Conservation (phyloP, 1,140 invertebrate species). For the Camponotus pennsylvanicus region DNA sequence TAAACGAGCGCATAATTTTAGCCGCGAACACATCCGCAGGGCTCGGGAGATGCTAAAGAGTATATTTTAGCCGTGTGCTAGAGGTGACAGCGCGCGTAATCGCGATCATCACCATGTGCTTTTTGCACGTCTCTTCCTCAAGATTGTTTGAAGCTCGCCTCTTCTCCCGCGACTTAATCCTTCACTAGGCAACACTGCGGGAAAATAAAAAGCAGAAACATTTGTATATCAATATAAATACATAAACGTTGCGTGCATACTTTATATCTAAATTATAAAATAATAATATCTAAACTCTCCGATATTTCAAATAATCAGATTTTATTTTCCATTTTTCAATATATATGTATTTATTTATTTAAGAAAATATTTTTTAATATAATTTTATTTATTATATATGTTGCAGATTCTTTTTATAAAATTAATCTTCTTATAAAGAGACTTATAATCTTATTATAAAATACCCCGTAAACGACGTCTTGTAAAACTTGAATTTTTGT, state of each 20-base stretch:
- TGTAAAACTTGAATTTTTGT: too few relatives aligned
- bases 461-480: too few relatives aligned
- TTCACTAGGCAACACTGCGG: neutral
- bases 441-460: too few relatives aligned
- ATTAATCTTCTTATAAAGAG: too few relatives aligned
- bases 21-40: constrained; percentile 73
- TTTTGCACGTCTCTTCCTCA: constrained; percentile 19
- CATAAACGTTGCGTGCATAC: neutral
- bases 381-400: neutral
- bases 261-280: neutral
- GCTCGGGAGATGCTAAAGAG: constrained; percentile 69
- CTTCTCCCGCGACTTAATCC: neutral
- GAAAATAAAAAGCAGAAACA: neutral
- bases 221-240: neutral
- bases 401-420: too few relatives aligned
- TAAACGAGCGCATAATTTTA: constrained; percentile 84
- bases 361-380: neutral
- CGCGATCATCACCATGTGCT: constrained; percentile 50
- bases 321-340: neutral
- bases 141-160: constrained; percentile 21
- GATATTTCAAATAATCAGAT: neutral
- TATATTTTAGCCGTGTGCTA: constrained; percentile 62
- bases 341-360: neutral
- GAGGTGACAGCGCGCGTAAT: constrained; percentile 60
- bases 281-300: neutral